These are phyloP conservation scores for Barnardius zonarius DNA, from an alignment of 2,113 vertebrate species.

Conservation along the genomic window DNA sequence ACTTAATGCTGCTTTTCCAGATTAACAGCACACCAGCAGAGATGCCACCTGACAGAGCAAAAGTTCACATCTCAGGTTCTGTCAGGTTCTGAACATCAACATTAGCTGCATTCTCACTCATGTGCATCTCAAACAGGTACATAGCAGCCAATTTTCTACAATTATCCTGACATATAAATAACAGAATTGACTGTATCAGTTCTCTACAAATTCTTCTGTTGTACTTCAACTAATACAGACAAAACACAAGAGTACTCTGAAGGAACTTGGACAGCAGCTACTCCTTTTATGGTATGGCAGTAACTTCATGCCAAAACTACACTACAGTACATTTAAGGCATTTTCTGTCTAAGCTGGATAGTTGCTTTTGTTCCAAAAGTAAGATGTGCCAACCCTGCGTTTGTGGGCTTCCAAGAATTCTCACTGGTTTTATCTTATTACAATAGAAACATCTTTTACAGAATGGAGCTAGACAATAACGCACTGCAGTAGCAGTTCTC, in stretches of 20 bases:
- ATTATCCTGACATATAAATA: neutral
- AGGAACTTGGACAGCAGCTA: neutral
- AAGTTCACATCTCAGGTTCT: neutral
- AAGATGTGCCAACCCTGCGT: neutral
- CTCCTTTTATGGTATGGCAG: neutral
- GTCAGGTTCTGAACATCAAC: neutral
- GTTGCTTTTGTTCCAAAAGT: neutral
- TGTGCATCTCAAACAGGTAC: neutral
- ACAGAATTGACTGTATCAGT: neutral
- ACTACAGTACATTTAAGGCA: neutral
- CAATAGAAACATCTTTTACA: neutral
- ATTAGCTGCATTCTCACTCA: neutral
- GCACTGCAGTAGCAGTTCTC: neutral
- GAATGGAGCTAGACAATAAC: neutral
- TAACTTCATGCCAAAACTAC: neutral
- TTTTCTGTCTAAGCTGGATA: neutral
- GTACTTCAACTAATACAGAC: neutral
- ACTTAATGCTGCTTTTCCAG: neutral
- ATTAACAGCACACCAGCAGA: neutral
- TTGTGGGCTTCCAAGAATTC: neutral
- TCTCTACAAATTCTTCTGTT: neutral
- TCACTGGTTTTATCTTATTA: neutral
- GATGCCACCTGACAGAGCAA: neutral
- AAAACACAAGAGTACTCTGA: neutral
- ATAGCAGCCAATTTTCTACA: neutral